Conservation (phyloP, 2,797 vertebrate genomes). For the Apogon hyalosoma region DNA sequence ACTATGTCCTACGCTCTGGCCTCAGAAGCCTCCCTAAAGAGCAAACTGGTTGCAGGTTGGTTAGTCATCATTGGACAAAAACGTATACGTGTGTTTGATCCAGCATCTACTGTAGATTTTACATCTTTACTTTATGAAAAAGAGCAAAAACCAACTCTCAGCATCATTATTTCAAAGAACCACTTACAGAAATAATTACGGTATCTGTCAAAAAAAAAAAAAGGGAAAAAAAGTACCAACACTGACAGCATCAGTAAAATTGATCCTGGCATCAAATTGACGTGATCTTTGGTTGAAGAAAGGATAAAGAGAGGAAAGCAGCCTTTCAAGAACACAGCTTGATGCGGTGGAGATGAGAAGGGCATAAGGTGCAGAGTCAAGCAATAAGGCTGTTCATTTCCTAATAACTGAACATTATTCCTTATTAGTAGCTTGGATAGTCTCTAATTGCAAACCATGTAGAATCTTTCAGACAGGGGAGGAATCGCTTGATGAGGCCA, state of each 20-base stretch:
- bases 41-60: slow-evolving; percentile 97
- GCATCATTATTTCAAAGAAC: slow-evolving; percentile 33
- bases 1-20: slow-evolving; percentile 97
- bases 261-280: slow-evolving; percentile 51
- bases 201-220: slow-evolving; percentile 15
- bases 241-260: slow-evolving; percentile 51
- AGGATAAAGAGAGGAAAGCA: slow-evolving; percentile 49
- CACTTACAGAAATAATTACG: slow-evolving; percentile 48
- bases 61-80: slow-evolving; percentile 7
- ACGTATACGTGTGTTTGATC: not conserved
- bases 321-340: slow-evolving; percentile 64
- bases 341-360: slow-evolving; percentile 62
- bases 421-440: slow-evolving; percentile 79
- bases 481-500: slow-evolving; percentile 85
- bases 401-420: slow-evolving; percentile 85
- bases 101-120: slow-evolving; percentile 9
- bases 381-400: slow-evolving; percentile 72
- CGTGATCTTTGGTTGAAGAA: slow-evolving; percentile 48
- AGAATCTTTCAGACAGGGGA: slow-evolving; percentile 80
- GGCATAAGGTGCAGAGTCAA: slow-evolving; percentile 65
- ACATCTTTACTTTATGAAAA: slow-evolving; percentile 24
- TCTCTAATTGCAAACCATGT: slow-evolving; percentile 82
- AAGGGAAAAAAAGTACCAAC: not conserved
- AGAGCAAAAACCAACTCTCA: slow-evolving; percentile 9
- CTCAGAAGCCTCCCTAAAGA: slow-evolving; percentile 96